Conservation (phyloP, 1,140 invertebrate species). For the Drosophila sp. region DNA sequence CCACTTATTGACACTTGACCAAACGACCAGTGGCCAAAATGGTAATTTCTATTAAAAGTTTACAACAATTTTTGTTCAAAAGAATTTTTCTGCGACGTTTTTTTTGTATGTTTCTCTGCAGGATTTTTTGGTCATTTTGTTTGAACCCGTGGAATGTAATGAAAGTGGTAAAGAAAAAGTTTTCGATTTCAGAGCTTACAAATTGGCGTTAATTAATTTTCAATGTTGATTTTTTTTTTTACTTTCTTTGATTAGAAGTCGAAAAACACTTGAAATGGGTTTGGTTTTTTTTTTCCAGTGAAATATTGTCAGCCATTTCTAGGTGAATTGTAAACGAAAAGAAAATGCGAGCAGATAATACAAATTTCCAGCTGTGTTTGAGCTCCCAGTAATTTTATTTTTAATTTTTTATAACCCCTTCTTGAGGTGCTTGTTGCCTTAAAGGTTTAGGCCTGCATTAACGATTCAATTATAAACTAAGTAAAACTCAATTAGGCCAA, state of each 20-base stretch:
- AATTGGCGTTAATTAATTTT: slow-evolving; percentile 82
- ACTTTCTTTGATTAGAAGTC: slow-evolving; percentile 9
- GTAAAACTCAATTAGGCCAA: slow-evolving; percentile 47
- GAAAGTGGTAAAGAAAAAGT: slow-evolving; percentile 71
- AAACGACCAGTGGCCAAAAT: slow-evolving; percentile 77
- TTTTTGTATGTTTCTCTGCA: slow-evolving; percentile 30
- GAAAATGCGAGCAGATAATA: not conserved
- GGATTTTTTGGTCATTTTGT: slow-evolving; percentile 65
- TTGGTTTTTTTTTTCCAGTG: slow-evolving; percentile 20
- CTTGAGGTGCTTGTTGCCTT: slow-evolving; percentile 2
- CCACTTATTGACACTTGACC: slow-evolving; percentile 81
- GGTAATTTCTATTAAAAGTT: slow-evolving; percentile 82
- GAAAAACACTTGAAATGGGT: slow-evolving; percentile 24
- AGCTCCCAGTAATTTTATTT: slow-evolving; percentile 1
- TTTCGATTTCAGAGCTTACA: slow-evolving; percentile 80
- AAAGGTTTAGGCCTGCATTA: slow-evolving; percentile 5
- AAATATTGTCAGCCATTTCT: slow-evolving; percentile 61
- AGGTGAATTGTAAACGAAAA: not conserved
- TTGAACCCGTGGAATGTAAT: slow-evolving; percentile 65
- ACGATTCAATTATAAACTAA: slow-evolving; percentile 42
- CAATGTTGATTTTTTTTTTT: slow-evolving; percentile 49
- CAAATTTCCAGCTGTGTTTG: slow-evolving; percentile 4
- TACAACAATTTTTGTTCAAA: slow-evolving; percentile 67
- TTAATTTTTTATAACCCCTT: slow-evolving; percentile 27
- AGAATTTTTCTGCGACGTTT: slow-evolving; percentile 47